phyloP scores from a whole-genome alignment of 2,113 vertebrate genomes.

The Leptosomus discolor region DNA sequence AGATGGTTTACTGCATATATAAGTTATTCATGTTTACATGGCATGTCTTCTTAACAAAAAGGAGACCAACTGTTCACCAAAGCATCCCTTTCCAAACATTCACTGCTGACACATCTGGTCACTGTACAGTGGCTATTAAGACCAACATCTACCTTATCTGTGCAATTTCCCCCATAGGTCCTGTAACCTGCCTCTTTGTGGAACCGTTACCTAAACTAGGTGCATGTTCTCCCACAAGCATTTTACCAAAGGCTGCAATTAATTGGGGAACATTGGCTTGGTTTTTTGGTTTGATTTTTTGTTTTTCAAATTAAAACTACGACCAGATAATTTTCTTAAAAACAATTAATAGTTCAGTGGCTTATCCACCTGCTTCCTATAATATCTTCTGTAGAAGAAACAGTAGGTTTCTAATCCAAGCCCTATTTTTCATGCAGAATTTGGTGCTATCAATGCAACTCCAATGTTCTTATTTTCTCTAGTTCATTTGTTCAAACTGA shows the following conservation, averaged over 20 bases:
- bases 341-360: not conserved
- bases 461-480: not conserved
- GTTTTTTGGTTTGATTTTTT: not conserved
- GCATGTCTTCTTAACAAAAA: not conserved
- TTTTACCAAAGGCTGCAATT: not conserved
- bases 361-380: not conserved
- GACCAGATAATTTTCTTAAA: not conserved
- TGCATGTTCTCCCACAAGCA: accelerated
- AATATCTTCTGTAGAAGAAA: not conserved
- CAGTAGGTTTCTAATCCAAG: not conserved
- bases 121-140: not conserved
- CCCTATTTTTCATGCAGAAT: not conserved
- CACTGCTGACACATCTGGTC: not conserved
- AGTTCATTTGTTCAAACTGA: not conserved
- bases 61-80: not conserved
- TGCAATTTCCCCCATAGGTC: not conserved
- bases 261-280: not conserved
- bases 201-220: not conserved
- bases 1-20: not conserved
- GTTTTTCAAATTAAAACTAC: not conserved
- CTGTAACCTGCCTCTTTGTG: accelerated
- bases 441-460: not conserved
- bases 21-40: not conserved
- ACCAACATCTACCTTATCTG: not conserved
- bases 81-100: not conserved